These are phyloP conservation scores for Tragelaphus imberbis DNA, from an alignment of 2,113 vertebrate genomes.

Conservation along the genomic window DNA sequence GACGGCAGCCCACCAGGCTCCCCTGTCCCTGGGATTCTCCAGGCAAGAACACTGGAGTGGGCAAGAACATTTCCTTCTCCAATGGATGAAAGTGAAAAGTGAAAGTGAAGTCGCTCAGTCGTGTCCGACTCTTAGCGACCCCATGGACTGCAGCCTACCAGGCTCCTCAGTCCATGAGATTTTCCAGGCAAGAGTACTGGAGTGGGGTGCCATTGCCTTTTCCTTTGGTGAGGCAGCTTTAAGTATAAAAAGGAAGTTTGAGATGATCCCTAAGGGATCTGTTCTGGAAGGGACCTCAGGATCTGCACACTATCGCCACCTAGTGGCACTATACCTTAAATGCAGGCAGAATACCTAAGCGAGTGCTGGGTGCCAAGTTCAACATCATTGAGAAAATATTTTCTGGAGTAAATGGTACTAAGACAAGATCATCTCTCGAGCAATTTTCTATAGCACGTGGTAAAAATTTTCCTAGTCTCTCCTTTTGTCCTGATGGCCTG, in stretches of 20 bases:
- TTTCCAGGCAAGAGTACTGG: too few species aligned
- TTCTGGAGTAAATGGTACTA: neutral
- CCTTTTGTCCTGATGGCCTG: neutral
- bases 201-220: too few species aligned
- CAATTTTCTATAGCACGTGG: neutral
- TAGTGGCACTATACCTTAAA: slow-evolving; percentile 41
- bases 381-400: neutral
- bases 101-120: too few species aligned
- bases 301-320: slow-evolving; percentile 17
- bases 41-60: too few species aligned
- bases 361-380: neutral
- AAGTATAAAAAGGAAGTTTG: neutral
- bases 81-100: too few species aligned
- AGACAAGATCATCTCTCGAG: neutral
- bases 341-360: neutral
- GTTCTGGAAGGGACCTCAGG: neutral
- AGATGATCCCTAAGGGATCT: accelerated
- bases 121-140: too few species aligned
- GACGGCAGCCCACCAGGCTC: too few species aligned
- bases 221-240: neutral
- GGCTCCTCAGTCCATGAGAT: too few species aligned
- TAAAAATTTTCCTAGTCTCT: neutral
- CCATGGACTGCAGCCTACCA: too few species aligned
- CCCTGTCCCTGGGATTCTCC: too few species aligned
- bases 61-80: too few species aligned